Percentiles rank a stretch among this genome's conserved stretches.
Evolutionary conservation across 1,140 invertebrate genomes (phyloP).

Genomic region (Drosophila subobscura): DNA sequence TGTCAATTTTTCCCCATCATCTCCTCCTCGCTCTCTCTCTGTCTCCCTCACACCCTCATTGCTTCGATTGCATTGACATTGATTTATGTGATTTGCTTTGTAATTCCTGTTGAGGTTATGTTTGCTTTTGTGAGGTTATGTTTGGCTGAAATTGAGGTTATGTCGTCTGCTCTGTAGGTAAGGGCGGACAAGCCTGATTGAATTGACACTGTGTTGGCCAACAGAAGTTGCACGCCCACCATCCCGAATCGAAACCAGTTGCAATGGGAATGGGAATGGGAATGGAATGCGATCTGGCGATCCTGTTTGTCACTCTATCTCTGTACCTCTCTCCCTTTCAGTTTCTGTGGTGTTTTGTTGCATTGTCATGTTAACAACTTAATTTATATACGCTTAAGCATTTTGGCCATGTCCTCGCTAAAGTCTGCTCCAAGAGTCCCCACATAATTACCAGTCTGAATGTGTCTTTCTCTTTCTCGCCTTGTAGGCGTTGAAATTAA

Average conservation of each 20-base stretch:
- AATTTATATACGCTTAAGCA: constrained; percentile 71
- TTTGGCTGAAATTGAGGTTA: constrained; percentile 1
- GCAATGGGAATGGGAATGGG: constrained; percentile 9
- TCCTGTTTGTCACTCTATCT: constrained; percentile 19
- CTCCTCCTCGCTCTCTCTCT: not conserved
- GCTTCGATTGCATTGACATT: constrained; percentile 54
- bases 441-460: constrained; percentile 65
- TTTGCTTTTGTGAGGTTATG: constrained; percentile 39
- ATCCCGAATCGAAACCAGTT: not conserved
- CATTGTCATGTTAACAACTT: constrained; percentile 80
- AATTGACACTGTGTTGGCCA: constrained; percentile 21
- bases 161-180: no score
- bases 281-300: constrained; percentile 25
- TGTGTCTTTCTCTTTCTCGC: constrained; percentile 3
- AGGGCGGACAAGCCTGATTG: not conserved
- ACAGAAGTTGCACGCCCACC: constrained; percentile 34
- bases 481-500: constrained; percentile 81
- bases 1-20: constrained; percentile 67
- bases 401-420: constrained; percentile 50
- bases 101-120: constrained; percentile 36
- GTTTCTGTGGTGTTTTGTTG: constrained; percentile 61
- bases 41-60: constrained; percentile 16
- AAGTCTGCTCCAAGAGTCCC: constrained; percentile 16
- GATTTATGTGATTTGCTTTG: constrained; percentile 69
- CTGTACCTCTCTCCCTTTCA: not conserved